phyloP scores from a whole-genome alignment of 30 jellyfish, hydroid and myxozoan genomes.

The Aurelia aurita complex sp. Pacific region DNA sequence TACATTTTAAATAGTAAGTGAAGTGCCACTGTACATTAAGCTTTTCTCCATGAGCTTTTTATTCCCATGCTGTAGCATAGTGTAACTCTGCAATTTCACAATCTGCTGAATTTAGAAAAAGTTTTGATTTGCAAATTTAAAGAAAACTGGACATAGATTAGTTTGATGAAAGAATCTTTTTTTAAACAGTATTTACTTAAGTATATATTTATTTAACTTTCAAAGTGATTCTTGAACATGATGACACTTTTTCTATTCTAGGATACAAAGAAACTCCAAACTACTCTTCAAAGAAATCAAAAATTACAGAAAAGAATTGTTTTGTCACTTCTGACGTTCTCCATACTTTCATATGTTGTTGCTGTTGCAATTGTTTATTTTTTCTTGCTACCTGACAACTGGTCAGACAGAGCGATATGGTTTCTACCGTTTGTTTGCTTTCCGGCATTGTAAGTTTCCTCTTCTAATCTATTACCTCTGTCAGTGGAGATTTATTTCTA shows the following conservation, averaged over 20 bases:
- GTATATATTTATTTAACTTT: not conserved
- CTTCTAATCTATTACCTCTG: too few species aligned
- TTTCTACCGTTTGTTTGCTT: slow-evolving; percentile 60
- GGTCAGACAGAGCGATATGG: slow-evolving; percentile 84
- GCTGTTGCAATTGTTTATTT: slow-evolving; percentile 73
- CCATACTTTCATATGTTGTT: slow-evolving; percentile 38
- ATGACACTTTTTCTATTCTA: not conserved
- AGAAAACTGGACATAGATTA: too few species aligned
- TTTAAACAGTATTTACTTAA: not conserved
- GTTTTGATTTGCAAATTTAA: too few species aligned
- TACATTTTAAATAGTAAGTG: too few species aligned
- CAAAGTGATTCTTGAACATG: not conserved
- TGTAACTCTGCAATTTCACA: too few species aligned
- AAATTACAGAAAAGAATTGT: slow-evolving; percentile 68
- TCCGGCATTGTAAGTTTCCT: slow-evolving; percentile 66
- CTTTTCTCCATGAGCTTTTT: too few species aligned
- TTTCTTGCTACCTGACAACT: slow-evolving; percentile 66
- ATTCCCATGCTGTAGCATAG: too few species aligned
- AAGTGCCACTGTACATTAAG: too few species aligned
- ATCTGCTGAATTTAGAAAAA: too few species aligned
- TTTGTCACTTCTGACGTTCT: slow-evolving; percentile 50
- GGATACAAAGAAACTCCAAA: slow-evolving; percentile 62
- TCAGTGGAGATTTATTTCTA: not conserved
- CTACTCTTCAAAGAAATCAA: slow-evolving; percentile 65
- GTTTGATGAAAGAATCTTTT: not conserved